Percentiles rank a stretch among this genome's conserved stretches.
These are phyloP conservation scores for Thunnus albacares DNA, from an alignment of 2,797 vertebrate genomes.

Conservation along the genomic window DNA sequence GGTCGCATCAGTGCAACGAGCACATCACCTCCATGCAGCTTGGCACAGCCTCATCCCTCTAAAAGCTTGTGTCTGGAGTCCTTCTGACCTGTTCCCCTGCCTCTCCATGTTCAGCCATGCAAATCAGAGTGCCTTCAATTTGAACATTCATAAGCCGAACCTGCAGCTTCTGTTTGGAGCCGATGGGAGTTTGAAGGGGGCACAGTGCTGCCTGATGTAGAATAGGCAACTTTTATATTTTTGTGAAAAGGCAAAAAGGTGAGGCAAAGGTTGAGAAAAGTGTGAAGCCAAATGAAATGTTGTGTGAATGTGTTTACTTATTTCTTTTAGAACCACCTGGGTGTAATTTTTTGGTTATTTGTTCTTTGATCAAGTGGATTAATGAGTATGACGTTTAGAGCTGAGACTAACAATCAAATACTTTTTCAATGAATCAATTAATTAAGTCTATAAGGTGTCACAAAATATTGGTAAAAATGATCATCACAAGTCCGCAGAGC, in stretches of 20 bases:
- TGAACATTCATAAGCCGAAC: slow-evolving; percentile 71
- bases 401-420: neutral
- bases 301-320: neutral
- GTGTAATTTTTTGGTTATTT: neutral
- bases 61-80: slow-evolving; percentile 75
- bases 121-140: slow-evolving; percentile 77
- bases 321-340: slow-evolving; percentile 5
- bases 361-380: no score
- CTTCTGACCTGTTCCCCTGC: slow-evolving; percentile 72
- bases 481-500: neutral
- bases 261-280: slow-evolving; percentile 1
- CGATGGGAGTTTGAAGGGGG: slow-evolving; percentile 38
- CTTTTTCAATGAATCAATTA: no score
- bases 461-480: neutral
- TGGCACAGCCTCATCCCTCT: slow-evolving; percentile 67
- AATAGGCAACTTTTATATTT: slow-evolving; percentile 26
- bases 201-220: slow-evolving; percentile 18
- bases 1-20: slow-evolving; percentile 68
- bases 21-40: slow-evolving; percentile 60
- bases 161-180: slow-evolving; percentile 53
- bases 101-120: slow-evolving; percentile 76
- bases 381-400: neutral
- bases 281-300: neutral
- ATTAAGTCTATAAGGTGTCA: no score
- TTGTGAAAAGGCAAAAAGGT: slow-evolving; percentile 33